Base-by-base conservation (phyloP, 2,113 vertebrate species). In the Ifrita kowaldi region DNA sequence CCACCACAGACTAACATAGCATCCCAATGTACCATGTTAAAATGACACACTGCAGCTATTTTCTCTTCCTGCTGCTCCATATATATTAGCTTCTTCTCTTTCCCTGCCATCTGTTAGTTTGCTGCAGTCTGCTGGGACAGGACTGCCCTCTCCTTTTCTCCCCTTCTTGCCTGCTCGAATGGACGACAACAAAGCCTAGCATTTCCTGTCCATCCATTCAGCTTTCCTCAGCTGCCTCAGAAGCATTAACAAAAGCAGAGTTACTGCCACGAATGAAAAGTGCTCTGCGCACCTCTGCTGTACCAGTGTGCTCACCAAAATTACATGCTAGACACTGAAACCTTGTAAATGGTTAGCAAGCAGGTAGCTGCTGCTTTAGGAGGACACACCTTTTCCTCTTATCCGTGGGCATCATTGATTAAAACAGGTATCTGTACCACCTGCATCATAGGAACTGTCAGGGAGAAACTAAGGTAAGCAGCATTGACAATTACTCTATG, bases 61-160 rank as follows among this genome's bases (percentile, higher is more conserved):
- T 90, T 81, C 53, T 86, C 76, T 83, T 90, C 80, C 71, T 65
- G 37, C 44, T 80, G 78, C 71, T 94, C 49, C 75, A 86, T 35
- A 22, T 30, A 63, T 23, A 84, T 50, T 80, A 93, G 63, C 47
- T 91, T 71, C 63, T 90, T 87, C 65, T 67, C 79, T 56, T 84
- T 49, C 52, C 23, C 49, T 68, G 53, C 84, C 85, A 81, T 87
- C 89, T 78, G 64, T 82, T 62, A 78, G 75, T 49, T 92, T 91
- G 86, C 87, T 95, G 89, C 92, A 95, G 68, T 91, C 95, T 95
- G 77, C 74, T 93, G 93, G 93, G 91, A 96, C 71, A 84, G 73
- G 55, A 70, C 46, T 93, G n/a, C 23, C 44, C 59, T 94, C 82
- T 95, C 39, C 70, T 87, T 42, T 94, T 76, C 70, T 70, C 24